Evolutionary conservation across 1,140 invertebrate genomes (phyloP).

Genomic region (Achroia grisella): DNA sequence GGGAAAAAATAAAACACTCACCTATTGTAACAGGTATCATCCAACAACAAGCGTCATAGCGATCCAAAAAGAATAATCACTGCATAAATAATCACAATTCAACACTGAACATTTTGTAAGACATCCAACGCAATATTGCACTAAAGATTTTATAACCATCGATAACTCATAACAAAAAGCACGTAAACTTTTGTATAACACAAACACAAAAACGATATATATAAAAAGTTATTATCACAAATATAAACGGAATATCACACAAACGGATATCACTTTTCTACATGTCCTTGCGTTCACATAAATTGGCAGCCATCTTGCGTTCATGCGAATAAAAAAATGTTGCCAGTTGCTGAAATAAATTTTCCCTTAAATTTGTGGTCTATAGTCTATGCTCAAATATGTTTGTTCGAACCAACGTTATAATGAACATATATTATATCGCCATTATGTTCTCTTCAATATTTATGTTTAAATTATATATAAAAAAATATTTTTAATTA

Average conservation of each 20-base stretch:
- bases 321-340: constrained; percentile 46
- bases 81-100: constrained; percentile 68
- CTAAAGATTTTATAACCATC: constrained; percentile 53
- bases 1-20: constrained; percentile 39
- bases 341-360: constrained; percentile 23
- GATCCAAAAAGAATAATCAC: constrained; percentile 54
- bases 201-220: constrained; percentile 48
- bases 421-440: too few relatives aligned
- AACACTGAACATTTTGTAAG: constrained; percentile 65
- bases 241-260: constrained; percentile 49
- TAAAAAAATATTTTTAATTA: too few relatives aligned
- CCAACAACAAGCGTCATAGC: constrained; percentile 63
- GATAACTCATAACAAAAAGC: constrained; percentile 64
- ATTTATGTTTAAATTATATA: too few relatives aligned
- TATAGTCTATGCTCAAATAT: too few relatives aligned
- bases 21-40: constrained; percentile 61
- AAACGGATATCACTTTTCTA: constrained; percentile 62
- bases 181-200: constrained; percentile 40
- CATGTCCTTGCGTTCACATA: constrained; percentile 67
- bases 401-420: too few relatives aligned
- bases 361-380: constrained; percentile 11
- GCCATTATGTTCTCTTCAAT: too few relatives aligned
- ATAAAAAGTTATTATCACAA: constrained; percentile 57
- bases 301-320: constrained; percentile 71
- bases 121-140: constrained; percentile 62